phyloP scores from a whole-genome alignment of 1,140 invertebrate species.

The Piezodorus guildinii region DNA sequence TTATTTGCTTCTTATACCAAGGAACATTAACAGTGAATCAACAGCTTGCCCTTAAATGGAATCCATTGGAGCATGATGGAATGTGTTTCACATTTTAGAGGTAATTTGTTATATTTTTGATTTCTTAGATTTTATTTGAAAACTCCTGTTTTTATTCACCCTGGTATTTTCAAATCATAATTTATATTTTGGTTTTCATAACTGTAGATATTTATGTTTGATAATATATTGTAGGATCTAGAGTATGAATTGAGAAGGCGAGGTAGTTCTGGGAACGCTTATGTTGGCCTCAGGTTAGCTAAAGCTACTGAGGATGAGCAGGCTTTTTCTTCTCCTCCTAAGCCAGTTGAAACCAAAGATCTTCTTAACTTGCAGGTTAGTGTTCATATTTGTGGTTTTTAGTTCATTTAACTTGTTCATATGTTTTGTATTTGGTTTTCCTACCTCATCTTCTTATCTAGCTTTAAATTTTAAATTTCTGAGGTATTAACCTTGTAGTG shows the following conservation, averaged over 20 bases:
- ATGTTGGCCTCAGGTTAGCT: constrained; percentile 66
- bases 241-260: constrained; percentile 68
- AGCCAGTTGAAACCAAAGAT: constrained; percentile 23
- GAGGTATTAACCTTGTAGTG: too few species aligned
- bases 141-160: neutral
- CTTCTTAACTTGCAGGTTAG: constrained; percentile 25
- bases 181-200: neutral
- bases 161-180: constrained; percentile 8
- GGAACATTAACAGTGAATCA: too few species aligned
- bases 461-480: too few species aligned
- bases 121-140: neutral
- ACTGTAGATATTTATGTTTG: too few species aligned
- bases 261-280: constrained; percentile 49
- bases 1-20: too few species aligned
- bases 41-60: too few species aligned
- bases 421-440: too few species aligned
- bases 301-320: constrained; percentile 37
- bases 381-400: too few species aligned
- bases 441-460: too few species aligned
- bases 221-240: constrained; percentile 45
- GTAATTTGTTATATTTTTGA: neutral
- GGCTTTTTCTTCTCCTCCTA: constrained; percentile 20
- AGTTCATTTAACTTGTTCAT: too few species aligned
- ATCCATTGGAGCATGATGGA: too few species aligned
- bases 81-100: too few species aligned